Evolutionary conservation across 2,113 vertebrate genomes (phyloP).

Genomic region (Phaetusa simplex): DNA sequence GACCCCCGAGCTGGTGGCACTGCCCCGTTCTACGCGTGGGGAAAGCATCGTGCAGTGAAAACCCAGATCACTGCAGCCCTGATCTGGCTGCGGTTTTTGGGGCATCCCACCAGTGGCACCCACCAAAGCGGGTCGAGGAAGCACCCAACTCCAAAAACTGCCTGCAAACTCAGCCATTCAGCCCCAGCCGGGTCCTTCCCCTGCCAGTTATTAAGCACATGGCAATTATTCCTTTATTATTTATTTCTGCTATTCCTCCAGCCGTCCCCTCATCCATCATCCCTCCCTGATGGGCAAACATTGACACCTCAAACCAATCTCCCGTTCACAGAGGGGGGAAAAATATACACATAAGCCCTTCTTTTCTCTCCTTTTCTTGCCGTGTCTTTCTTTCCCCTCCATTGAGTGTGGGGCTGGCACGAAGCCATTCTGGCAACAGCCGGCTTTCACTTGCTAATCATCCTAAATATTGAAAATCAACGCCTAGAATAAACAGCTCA

Average conservation of each 20-base stretch:
- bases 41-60: background rate
- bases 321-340: background rate
- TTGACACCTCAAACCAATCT: slow-evolving; percentile 63
- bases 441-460: slow-evolving; percentile 83
- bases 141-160: background rate
- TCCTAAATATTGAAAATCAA: slow-evolving; percentile 82
- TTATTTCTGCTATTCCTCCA: slow-evolving; percentile 34
- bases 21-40: accelerated
- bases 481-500: slow-evolving; percentile 73
- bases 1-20: accelerated
- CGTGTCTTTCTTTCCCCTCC: slow-evolving; percentile 52
- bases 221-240: slow-evolving; percentile 23
- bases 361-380: slow-evolving; percentile 60
- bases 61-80: accelerated
- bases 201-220: background rate
- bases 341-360: slow-evolving; percentile 61
- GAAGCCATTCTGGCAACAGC: slow-evolving; percentile 69
- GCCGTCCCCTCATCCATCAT: slow-evolving; percentile 34
- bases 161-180: background rate
- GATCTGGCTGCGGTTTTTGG: background rate
- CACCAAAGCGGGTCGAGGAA: background rate
- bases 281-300: slow-evolving; percentile 48
- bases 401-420: slow-evolving; percentile 63
- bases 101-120: background rate
- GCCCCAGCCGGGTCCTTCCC: background rate